phyloP scores from a whole-genome alignment of 2,797 vertebrate species.

The Argya squamiceps region DNA sequence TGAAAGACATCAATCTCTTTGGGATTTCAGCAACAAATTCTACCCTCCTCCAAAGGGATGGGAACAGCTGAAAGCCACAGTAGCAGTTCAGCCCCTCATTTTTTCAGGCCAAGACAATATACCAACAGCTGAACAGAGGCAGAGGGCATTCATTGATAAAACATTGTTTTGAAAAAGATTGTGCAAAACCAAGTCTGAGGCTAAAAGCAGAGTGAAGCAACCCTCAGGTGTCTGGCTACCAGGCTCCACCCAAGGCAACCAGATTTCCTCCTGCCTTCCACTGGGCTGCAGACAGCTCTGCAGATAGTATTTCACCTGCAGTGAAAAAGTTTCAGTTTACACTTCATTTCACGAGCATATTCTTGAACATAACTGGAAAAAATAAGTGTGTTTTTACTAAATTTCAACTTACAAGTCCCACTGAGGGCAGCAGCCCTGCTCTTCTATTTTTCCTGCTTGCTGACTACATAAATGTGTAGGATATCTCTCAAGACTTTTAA shows the following conservation, averaged over 20 bases:
- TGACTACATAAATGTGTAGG: background rate
- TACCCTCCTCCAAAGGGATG: background rate
- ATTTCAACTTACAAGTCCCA: background rate
- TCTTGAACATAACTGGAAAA: background rate
- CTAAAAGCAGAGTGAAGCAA: background rate
- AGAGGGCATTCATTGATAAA: background rate
- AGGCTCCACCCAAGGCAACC: background rate
- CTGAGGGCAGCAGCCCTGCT: background rate
- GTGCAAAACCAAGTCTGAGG: background rate
- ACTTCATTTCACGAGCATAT: background rate
- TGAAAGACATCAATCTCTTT: background rate
- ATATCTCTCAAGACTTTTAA: background rate
- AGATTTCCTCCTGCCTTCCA: background rate
- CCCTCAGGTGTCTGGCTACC: accelerated
- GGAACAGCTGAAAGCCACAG: background rate
- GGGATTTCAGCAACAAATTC: background rate
- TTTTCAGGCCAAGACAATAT: background rate
- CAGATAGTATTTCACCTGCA: background rate
- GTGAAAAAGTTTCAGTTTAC: background rate
- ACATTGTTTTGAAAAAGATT: background rate
- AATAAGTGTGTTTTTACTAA: background rate
- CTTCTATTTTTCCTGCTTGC: background rate
- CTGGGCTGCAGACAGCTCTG: background rate
- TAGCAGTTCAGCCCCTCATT: background rate
- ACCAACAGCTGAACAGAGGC: background rate